Evolutionary conservation across 2,797 vertebrate species (phyloP).

Genomic region (Acrocephalus scirpaceus): DNA sequence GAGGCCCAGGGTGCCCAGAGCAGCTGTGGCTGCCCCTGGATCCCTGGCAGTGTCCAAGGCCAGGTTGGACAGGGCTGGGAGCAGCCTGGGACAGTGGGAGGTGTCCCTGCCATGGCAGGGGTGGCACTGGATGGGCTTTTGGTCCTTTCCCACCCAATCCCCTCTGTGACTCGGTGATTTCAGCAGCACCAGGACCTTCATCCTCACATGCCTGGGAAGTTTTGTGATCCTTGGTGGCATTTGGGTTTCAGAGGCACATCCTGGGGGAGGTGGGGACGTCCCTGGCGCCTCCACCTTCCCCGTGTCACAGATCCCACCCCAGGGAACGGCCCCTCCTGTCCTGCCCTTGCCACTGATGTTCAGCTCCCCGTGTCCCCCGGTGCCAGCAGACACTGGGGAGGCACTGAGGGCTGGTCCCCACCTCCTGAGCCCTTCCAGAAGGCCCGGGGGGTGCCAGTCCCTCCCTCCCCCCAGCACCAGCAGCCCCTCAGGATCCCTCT

Average conservation of each 20-base stretch:
- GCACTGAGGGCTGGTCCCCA: not conserved
- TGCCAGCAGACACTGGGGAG: not conserved
- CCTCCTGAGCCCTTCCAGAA: not conserved
- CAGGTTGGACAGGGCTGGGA: not conserved
- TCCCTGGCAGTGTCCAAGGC: not conserved
- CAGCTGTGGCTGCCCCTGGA: not conserved
- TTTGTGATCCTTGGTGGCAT: not conserved
- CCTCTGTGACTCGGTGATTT: not conserved
- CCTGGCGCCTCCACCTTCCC: not conserved
- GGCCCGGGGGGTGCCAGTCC: not conserved
- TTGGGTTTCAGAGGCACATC: not conserved
- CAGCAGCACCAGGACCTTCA: not conserved
- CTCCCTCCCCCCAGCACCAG: not conserved
- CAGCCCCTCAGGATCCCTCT: not conserved
- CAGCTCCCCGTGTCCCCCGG: not conserved
- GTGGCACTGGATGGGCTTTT: not conserved
- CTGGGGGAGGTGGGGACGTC: not conserved
- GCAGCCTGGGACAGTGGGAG: not conserved
- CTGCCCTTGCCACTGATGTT: fast-evolving
- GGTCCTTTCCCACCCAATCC: not conserved
- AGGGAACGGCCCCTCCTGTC: fast-evolving
- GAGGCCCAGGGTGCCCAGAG: not conserved
- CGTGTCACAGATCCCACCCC: fast-evolving
- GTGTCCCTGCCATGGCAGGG: not conserved
- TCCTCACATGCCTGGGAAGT: not conserved